Conservation (phyloP, 2,888 invertebrate species). For the Cerastis rubricosa region DNA sequence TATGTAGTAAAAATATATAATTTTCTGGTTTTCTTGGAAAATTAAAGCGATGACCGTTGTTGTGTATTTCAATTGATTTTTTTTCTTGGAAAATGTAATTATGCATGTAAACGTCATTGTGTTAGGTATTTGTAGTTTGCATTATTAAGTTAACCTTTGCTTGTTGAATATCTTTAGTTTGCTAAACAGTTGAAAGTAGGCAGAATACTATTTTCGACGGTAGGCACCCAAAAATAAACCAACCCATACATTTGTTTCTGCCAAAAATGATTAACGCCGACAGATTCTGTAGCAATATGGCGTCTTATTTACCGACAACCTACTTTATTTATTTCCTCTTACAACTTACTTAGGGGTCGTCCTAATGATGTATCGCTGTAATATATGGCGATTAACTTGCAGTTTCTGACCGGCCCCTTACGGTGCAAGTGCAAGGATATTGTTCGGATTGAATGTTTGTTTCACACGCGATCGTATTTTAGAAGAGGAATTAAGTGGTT, state of each 20-base stretch:
- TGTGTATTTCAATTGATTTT: slow-evolving; percentile 9
- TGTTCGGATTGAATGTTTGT: slow-evolving; percentile 75
- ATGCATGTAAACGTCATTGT: not conserved
- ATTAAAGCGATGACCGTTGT: not conserved
- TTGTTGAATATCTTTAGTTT: not conserved
- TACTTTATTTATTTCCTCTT: slow-evolving; percentile 74
- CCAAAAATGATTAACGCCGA: slow-evolving; percentile 73
- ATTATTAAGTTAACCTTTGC: slow-evolving; percentile 7
- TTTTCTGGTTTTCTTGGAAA: slow-evolving; percentile 24
- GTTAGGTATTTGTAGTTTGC: not conserved
- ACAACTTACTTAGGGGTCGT: slow-evolving; percentile 72
- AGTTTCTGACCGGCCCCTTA: slow-evolving; percentile 78
- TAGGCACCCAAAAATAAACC: slow-evolving; percentile 12
- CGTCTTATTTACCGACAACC: slow-evolving; percentile 67
- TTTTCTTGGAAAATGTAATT: slow-evolving; percentile 10
- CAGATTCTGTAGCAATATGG: slow-evolving; percentile 65
- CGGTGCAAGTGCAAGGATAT: slow-evolving; percentile 79
- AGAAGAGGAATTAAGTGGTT: slow-evolving; percentile 80
- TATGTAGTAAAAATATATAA: slow-evolving; percentile 3
- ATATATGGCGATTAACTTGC: slow-evolving; percentile 87
- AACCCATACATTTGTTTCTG: slow-evolving; percentile 36
- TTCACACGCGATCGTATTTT: slow-evolving; percentile 85
- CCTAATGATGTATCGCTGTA: slow-evolving; percentile 81
- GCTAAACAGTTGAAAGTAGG: not conserved
- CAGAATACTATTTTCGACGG: not conserved